Base-by-base conservation (phyloP, 2,113 vertebrate genomes). In the Pungitius pungitius region DNA sequence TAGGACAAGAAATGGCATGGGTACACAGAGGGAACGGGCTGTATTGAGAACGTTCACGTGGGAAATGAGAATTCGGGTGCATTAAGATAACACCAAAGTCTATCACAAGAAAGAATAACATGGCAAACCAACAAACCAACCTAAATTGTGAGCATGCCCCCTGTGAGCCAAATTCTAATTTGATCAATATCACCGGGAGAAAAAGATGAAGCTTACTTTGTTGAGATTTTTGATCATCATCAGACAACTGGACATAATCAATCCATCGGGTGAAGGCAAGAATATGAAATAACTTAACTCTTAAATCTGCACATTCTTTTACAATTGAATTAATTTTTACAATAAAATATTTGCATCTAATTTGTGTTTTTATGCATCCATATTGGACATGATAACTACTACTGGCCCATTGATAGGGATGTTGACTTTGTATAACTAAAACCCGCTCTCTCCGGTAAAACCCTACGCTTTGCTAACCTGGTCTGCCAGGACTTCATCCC, bases 101-200 rank as follows among this genome's bases (percentile, higher is more conserved):
- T 73, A 66, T 69, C 61, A 54, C n/a, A 13, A 73, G 57, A 60
- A 8, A 13, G 14, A 59, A 70, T 68, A 65, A 77, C 61, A 64
- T 55, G 3, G 6, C 37, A 76, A 59, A 80, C 80, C 40, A 64
- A 47, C 42, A n/a, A n/a, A n/a, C n/a, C n/a, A 63, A 49, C 42
- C 64, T 56, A 57, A 63, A 58, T 55, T 52, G 24, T 61, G 82
- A 77, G 65, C 83, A 69, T 88, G 72, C 76, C 33, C 35, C 12
- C 71, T 22, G 39, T 35, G 18, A 73, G 42, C 22, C 51, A 22
- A 75, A 77, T 22, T 3, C 37, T 66, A 51, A 73, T 70, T 69
- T 33, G 47, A 61, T 60, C 33, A 69, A 35, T 65, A 12, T 39
- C 0, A 39, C 33, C 47, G n/a, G 15, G 12, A 67, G 24, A 26